These are phyloP conservation scores for Ormyrus thymus DNA, from an alignment of 2,888 invertebrate species.

Conservation along the genomic window DNA sequence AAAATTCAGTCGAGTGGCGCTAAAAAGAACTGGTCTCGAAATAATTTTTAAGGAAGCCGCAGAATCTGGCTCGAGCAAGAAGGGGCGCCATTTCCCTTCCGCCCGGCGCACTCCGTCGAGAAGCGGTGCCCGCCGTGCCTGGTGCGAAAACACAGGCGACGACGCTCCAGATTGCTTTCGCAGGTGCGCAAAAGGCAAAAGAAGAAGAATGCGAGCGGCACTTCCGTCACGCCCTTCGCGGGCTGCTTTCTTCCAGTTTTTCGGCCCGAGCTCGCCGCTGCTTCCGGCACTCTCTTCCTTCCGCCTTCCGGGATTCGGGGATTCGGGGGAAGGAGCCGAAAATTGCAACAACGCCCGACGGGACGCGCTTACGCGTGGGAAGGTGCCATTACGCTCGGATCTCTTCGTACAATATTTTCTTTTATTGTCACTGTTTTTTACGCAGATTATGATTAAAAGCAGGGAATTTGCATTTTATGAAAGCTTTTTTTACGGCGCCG, in stretches of 20 bases:
- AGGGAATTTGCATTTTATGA: constrained; percentile 15
- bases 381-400: too few relatives aligned
- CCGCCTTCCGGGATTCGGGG: not conserved
- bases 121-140: not conserved
- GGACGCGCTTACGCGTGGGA: too few relatives aligned
- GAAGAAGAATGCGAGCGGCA: not conserved
- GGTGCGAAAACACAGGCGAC: not conserved
- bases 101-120: not conserved
- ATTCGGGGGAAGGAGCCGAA: too few relatives aligned
- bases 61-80: not conserved
- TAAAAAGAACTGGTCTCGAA: too few relatives aligned
- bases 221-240: constrained; percentile 20
- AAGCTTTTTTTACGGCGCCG: not conserved
- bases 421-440: too few relatives aligned
- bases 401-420: too few relatives aligned
- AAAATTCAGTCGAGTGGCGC: too few relatives aligned
- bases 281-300: not conserved
- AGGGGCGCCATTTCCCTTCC: not conserved
- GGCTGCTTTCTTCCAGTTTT: not conserved
- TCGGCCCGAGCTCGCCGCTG: not conserved
- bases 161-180: constrained; percentile 23
- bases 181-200: not conserved
- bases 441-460: not conserved
- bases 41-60: too few relatives aligned
- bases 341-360: too few relatives aligned